Evolutionary conservation across 2,113 vertebrate species (phyloP), one percentile per base, ranked within the genome.

Genomic region (Leiothrix lutea): DNA sequence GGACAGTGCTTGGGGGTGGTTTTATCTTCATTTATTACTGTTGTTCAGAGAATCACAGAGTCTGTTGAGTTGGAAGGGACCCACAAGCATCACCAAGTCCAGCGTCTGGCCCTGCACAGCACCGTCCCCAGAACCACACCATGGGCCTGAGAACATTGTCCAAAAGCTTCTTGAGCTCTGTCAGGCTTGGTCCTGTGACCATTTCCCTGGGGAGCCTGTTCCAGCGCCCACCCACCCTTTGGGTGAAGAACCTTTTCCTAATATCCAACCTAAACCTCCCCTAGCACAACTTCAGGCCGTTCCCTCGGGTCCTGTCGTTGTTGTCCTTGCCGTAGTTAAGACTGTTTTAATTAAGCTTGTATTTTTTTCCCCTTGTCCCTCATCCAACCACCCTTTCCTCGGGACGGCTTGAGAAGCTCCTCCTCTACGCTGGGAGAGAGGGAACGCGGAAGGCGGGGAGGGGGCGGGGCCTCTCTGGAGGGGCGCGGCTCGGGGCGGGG

Each of bases 1-100:
- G 10, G 16, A 21, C 24, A 29, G 47, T 2, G 2, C n/a, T 21
- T 2, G 4, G 17, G 6, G 9, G 2, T 6, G 19, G 16, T 1
- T 74, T 28, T 42, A 9, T 20, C 18, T 5, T 6, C 1, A 11
- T 11, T 70, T 17, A 20, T 44, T 42, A 2, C 7, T 33, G 10
- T 1, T 24, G 17, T 6, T 35, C 78, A 60, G 45, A 51, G 66
- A 42, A 26, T 6, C 35, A 31, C 29, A 28, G 35, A 19, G 44
- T 3, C 6, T 25, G 20, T 40, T 2, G 38, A 40, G 16, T 3
- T 35, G 24, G n/a, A 35, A 22, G 2, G 16, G 20, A 40, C 6
- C 8, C 33, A 29, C 4, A 24, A 23, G 20, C 12, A n/a, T 24
- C 15, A 53, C 2, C 0, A 0, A 29, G 15, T 9, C 36, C 36